Evolutionary conservation across 1,140 invertebrate species (phyloP).

Genomic region (Drosophila insularis): DNA sequence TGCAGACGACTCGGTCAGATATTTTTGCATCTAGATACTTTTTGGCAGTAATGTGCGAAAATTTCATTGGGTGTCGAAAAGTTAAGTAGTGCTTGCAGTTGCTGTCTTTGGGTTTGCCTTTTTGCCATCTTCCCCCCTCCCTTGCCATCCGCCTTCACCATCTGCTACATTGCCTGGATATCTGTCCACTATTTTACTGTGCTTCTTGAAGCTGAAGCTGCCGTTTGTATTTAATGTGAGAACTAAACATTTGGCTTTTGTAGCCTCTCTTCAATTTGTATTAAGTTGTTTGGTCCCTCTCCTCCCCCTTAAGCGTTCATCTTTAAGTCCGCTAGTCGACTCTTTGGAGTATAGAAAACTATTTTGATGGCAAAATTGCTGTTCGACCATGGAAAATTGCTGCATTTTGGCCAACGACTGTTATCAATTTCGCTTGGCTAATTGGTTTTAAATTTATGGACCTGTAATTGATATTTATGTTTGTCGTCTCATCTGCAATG

Average conservation of each 20-base stretch:
- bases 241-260: slow-evolving; percentile 76
- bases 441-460: slow-evolving; percentile 82
- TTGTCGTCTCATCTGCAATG: slow-evolving; percentile 43
- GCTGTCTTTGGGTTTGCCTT: slow-evolving; percentile 44
- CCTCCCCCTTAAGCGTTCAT: slow-evolving; percentile 12
- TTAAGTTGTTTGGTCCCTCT: slow-evolving; percentile 70
- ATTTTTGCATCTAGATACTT: slow-evolving; percentile 81
- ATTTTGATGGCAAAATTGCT: slow-evolving; percentile 58
- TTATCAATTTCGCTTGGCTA: slow-evolving; percentile 81
- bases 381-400: slow-evolving; percentile 50
- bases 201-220: slow-evolving; percentile 31
- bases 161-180: slow-evolving; percentile 1
- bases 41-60: slow-evolving; percentile 82
- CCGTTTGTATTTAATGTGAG: slow-evolving; percentile 74
- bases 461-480: slow-evolving; percentile 82
- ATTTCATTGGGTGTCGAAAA: slow-evolving; percentile 81
- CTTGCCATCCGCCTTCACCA: neutral
- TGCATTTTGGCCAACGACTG: slow-evolving; percentile 53
- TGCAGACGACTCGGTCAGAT: slow-evolving; percentile 61
- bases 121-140: neutral
- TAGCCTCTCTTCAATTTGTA: slow-evolving; percentile 73
- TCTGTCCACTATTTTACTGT: neutral
- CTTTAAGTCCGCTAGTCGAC: neutral
- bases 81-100: slow-evolving; percentile 76
- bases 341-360: slow-evolving; percentile 19